These are phyloP conservation scores for Anser brachyrhynchus DNA, from an alignment of 2,113 vertebrate genomes.

Conservation along the genomic window DNA sequence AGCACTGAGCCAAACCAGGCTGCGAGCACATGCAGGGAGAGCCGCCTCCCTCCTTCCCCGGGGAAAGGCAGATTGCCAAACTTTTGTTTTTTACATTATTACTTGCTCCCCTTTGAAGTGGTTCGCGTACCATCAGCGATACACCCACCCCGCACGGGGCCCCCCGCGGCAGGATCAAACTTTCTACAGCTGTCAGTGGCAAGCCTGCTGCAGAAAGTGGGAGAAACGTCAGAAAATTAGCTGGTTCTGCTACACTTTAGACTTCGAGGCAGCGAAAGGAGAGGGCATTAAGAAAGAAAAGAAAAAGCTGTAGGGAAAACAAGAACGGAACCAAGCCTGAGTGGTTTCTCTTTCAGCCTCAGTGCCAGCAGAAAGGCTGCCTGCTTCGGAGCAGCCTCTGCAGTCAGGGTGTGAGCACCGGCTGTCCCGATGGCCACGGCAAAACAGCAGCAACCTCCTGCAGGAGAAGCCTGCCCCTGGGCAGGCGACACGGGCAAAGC, in stretches of 20 bases:
- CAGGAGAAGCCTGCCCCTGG: accelerated
- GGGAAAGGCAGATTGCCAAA: not conserved
- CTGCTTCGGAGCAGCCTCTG: not conserved
- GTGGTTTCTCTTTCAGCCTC: not conserved
- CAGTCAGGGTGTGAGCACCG: not conserved
- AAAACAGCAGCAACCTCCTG: not conserved
- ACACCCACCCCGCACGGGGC: not conserved
- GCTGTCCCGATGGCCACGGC: not conserved
- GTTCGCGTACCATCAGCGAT: not conserved
- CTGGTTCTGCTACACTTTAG: not conserved
- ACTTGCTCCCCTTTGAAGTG: not conserved
- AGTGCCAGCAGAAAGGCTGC: not conserved
- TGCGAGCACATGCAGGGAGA: not conserved
- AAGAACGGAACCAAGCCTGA: not conserved
- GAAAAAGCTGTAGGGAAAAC: not conserved
- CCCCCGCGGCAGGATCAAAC: not conserved
- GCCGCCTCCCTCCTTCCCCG: not conserved
- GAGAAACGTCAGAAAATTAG: not conserved
- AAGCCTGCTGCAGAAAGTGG: not conserved
- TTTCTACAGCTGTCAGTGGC: not conserved
- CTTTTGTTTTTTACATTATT: not conserved
- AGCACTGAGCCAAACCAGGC: not conserved
- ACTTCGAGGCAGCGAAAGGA: not conserved
- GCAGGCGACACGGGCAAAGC: not conserved
- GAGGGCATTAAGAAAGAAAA: not conserved